These are phyloP conservation scores for Megaceryle maxima DNA, from an alignment of 2,113 vertebrate genomes.

Conservation along the genomic window DNA sequence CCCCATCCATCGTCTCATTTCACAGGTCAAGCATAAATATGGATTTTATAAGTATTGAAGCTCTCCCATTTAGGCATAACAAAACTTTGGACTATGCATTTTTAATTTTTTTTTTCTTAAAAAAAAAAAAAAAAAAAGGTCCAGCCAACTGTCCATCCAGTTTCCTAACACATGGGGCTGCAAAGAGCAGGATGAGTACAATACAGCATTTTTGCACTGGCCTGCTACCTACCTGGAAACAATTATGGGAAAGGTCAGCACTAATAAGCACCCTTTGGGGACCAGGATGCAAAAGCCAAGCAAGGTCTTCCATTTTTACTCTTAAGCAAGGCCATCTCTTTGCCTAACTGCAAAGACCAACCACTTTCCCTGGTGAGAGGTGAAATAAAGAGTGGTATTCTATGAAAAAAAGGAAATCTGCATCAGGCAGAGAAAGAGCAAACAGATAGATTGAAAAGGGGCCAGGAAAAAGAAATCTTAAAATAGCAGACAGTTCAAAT, in stretches of 20 bases:
- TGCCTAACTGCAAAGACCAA: background rate
- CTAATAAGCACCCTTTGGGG: background rate
- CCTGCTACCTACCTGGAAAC: background rate
- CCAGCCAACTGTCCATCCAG: background rate
- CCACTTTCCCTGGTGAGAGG: background rate
- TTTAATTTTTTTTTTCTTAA: background rate
- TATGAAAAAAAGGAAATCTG: background rate
- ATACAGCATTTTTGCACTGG: background rate
- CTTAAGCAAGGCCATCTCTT: background rate
- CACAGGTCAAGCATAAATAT: background rate
- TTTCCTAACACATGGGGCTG: background rate
- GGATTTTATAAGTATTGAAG: background rate
- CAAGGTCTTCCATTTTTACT: background rate
- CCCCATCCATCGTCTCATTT: background rate
- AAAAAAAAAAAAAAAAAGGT: background rate
- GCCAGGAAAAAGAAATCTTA: background rate
- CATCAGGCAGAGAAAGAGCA: background rate
- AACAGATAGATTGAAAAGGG: background rate
- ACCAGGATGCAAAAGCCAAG: background rate
- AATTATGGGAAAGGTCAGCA: background rate
- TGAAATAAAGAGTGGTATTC: background rate
- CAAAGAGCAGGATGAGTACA: background rate
- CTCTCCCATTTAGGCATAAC: background rate
- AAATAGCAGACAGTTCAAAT: background rate
- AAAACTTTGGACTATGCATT: background rate